Percentiles rank a stretch among this genome's conserved stretches.
Evolutionary conservation across 2,888 invertebrate genomes (phyloP).

Genomic region (Caenorhabditis wallacei): DNA sequence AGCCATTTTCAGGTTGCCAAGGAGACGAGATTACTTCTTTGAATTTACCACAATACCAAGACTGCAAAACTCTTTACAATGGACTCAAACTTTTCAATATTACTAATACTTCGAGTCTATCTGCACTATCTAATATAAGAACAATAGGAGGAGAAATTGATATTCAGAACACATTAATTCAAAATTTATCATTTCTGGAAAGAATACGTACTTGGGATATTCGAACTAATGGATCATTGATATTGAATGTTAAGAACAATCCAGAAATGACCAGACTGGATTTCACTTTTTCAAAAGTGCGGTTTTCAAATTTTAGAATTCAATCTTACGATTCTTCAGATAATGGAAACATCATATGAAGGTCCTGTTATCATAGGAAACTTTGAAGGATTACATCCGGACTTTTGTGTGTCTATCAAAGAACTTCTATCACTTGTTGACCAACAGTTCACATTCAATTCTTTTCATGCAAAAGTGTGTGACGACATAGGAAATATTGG

Average conservation of each 20-base stretch:
- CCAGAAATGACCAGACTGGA: background rate
- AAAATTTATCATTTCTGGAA: conserved; percentile 7
- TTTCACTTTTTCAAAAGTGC: background rate
- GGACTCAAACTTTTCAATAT: background rate
- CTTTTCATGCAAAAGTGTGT: background rate
- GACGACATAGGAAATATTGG: background rate
- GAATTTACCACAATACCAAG: background rate
- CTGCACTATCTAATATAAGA: background rate
- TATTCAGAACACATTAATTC: background rate
- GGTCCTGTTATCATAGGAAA: background rate
- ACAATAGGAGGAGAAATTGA: background rate
- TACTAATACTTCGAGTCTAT: background rate
- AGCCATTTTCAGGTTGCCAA: background rate
- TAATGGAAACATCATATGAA: no score
- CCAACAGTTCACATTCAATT: background rate
- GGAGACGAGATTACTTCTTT: conserved; percentile 5
- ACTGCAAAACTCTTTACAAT: background rate
- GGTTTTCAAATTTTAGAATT: background rate
- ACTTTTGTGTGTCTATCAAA: background rate
- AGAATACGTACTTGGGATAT: background rate
- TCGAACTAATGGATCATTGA: background rate
- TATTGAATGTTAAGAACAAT: background rate
- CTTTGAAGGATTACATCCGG: background rate
- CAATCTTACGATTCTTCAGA: no score
- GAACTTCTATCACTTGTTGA: background rate